phyloP scores from a whole-genome alignment of 2,797 vertebrate genomes.

The Menidia menidia region DNA sequence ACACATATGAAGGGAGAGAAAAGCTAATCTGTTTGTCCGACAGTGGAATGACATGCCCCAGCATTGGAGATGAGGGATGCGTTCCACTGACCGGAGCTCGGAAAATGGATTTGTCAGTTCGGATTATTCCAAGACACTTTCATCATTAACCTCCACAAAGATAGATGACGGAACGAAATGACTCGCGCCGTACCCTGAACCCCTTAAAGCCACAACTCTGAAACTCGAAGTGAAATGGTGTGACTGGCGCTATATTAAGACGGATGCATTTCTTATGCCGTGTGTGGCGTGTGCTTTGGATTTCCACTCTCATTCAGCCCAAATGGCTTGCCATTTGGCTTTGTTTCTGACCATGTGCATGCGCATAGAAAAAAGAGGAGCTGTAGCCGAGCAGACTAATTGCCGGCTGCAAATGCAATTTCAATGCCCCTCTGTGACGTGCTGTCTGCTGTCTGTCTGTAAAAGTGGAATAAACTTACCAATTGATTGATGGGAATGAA shows the following conservation, averaged over 20 bases:
- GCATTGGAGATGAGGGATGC: conserved; percentile 41
- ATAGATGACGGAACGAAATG: conserved; percentile 27
- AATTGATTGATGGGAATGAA: conserved; percentile 45
- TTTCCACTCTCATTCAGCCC: conserved; percentile 33
- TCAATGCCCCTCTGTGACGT: conserved; percentile 13
- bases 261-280: conserved; percentile 24
- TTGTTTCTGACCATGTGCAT: conserved; percentile 1
- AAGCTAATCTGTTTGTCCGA: conserved; percentile 35
- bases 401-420: neutral
- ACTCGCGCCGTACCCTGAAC: conserved; percentile 6
- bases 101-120: conserved; percentile 30
- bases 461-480: conserved; percentile 26
- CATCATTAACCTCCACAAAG: conserved; percentile 51
- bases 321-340: conserved; percentile 5
- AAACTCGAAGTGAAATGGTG: conserved; percentile 25
- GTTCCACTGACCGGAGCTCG: conserved; percentile 26
- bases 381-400: neutral
- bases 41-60: conserved; percentile 28
- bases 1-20: neutral
- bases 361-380: neutral
- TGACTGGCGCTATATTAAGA: conserved; percentile 59
- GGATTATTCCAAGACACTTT: conserved; percentile 40
- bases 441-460: conserved; percentile 15
- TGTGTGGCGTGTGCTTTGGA: conserved; percentile 7
- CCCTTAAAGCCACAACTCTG: conserved; percentile 2